phyloP scores from a whole-genome alignment of 2,113 vertebrate species.

The Peucedramus taeniatus region DNA sequence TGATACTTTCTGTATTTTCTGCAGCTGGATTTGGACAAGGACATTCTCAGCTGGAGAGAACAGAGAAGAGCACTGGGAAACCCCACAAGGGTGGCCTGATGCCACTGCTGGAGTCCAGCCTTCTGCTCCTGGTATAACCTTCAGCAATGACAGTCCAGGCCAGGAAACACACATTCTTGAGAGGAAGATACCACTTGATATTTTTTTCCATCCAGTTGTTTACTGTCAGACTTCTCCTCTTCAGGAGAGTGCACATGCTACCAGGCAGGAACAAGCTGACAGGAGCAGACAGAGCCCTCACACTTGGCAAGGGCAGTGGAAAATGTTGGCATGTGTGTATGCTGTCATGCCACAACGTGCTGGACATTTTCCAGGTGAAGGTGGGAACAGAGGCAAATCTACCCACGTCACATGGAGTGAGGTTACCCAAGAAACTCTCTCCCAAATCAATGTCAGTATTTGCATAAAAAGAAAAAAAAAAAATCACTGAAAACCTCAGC shows the following conservation, averaged over 20 bases:
- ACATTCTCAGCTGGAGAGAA: not conserved
- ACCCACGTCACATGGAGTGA: not conserved
- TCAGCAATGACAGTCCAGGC: not conserved
- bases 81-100: not conserved
- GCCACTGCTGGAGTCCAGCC: not conserved
- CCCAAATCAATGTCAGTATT: not conserved
- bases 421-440: not conserved
- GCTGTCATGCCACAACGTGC: fast-evolving
- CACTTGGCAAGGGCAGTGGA: not conserved
- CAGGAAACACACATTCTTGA: not conserved
- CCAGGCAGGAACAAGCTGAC: not conserved
- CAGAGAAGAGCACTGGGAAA: not conserved
- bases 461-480: not conserved
- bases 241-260: not conserved
- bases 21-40: not conserved
- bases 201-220: not conserved
- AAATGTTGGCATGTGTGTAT: fast-evolving
- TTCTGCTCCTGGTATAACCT: not conserved
- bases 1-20: not conserved
- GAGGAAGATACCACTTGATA: not conserved
- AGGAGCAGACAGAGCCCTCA: not conserved
- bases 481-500: not conserved
- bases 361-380: not conserved
- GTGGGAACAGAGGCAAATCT: not conserved
- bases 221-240: not conserved